Evolutionary conservation across 1,140 invertebrate species (phyloP), one percentile per base, ranked within the genome.

Genomic region (Leptonema lineaticorne): DNA sequence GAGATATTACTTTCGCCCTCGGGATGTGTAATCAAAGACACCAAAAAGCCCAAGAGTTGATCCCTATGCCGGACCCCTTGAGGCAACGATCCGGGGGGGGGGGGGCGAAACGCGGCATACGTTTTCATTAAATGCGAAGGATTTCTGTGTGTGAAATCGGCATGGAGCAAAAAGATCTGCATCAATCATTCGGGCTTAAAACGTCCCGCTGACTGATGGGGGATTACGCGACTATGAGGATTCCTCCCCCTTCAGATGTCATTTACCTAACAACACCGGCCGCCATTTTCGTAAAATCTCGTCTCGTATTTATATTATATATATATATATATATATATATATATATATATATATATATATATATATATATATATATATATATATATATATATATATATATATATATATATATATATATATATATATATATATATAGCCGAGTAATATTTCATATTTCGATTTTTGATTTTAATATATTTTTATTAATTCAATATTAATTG

Each of bases 181-280:
- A 64, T 64, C 62, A 64, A 64, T 64, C 62, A 64, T 64, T 64
- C 20, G 62, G 62, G 62, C 46, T 64, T 64, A 64, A 64, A 53
- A 64, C 45, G 41, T 50, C 45, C 45, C 62, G 16, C 62, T 50
- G 45, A 64, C 62, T 64, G 59, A 62, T 62, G 59, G 59, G 24
- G 59, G 59, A 62, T 62, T 62, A 62, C 59, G 27, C 27, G 59
- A 37, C 57, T 59, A 59, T 59, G 57, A 45, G 59, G 33, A 64
- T 64, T 50, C 26, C 46, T 28, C 18, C 26, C 62, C 59, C n/a
- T n/a, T 45, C 33, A 37, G 45, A 53, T 64, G 62, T 64, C 62
- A 50, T 64, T 50, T 64, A 18, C 45, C 62, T 46, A 48, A 63
- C 60, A 63, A 63, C 62, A 53, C 41, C 28, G 7, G 24, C 26